These are phyloP conservation scores for Tylochromis polylepis DNA, from an alignment of 2,113 vertebrate genomes.

Conservation along the genomic window DNA sequence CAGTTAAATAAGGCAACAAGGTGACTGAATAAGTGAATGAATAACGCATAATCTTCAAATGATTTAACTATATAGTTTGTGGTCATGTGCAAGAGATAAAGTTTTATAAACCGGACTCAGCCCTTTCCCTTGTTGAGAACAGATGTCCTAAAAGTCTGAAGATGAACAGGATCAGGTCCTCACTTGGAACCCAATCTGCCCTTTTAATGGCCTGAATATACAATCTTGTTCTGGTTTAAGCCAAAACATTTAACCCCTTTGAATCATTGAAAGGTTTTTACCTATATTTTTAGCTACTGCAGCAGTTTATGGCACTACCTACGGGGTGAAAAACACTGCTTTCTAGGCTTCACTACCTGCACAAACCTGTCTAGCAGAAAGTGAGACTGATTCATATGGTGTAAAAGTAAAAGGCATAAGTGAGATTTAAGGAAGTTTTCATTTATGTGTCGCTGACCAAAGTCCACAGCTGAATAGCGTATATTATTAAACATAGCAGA, in stretches of 20 bases:
- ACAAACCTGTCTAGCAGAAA: not conserved
- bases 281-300: not conserved
- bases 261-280: not conserved
- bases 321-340: not conserved
- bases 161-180: not conserved
- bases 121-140: not conserved
- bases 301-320: not conserved
- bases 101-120: not conserved
- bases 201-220: not conserved
- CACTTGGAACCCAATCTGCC: not conserved
- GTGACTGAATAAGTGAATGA: not conserved
- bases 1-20: not conserved
- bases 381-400: not conserved
- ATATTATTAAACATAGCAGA: not conserved
- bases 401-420: not conserved
- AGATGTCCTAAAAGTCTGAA: not conserved
- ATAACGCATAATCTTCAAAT: not conserved
- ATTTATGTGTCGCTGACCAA: not conserved
- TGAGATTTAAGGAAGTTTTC: not conserved
- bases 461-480: not conserved
- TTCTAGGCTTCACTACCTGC: not conserved
- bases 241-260: not conserved
- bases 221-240: not conserved
- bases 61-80: not conserved
- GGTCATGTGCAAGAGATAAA: not conserved